Evolutionary conservation across 2,113 vertebrate species (phyloP).

Genomic region (Platycercus adscitus): DNA sequence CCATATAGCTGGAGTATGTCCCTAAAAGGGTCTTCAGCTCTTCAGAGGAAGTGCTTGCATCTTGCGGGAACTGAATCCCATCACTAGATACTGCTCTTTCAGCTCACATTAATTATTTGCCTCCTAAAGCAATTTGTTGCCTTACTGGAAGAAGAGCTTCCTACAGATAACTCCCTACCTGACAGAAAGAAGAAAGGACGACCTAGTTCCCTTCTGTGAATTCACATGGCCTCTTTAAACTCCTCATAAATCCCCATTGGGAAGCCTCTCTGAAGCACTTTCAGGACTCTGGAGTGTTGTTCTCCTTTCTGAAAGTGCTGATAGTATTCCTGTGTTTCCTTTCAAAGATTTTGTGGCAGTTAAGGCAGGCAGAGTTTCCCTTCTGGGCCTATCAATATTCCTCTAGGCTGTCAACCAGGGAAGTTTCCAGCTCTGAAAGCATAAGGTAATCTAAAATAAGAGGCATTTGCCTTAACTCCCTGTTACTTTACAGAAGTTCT

Average conservation of each 20-base stretch:
- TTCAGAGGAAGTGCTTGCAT: not conserved
- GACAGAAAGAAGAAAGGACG: not conserved
- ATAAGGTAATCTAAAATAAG: not conserved
- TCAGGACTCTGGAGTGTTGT: not conserved
- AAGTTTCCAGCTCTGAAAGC: not conserved
- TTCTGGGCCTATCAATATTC: slow-evolving; percentile 19
- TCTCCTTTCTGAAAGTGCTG: slow-evolving; percentile 40
- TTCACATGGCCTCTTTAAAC: slow-evolving; percentile 1
- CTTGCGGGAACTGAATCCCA: not conserved
- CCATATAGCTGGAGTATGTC: not conserved
- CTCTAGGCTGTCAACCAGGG: not conserved
- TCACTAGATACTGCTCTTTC: not conserved
- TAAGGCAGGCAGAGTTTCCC: slow-evolving; percentile 18
- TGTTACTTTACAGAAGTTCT: not conserved
- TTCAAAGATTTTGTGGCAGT: slow-evolving; percentile 39
- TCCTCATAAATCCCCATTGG: not conserved
- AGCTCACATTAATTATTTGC: not conserved
- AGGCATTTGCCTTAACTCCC: not conserved
- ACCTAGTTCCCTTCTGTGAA: not conserved
- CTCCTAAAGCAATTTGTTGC: not conserved
- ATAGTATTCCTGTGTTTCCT: not conserved
- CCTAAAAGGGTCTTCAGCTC: not conserved
- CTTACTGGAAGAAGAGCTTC: not conserved
- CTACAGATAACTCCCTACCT: not conserved
- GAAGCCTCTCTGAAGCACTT: not conserved